Evolutionary conservation across 2,888 invertebrate species (phyloP).

Genomic region (Lasioglossum morio): DNA sequence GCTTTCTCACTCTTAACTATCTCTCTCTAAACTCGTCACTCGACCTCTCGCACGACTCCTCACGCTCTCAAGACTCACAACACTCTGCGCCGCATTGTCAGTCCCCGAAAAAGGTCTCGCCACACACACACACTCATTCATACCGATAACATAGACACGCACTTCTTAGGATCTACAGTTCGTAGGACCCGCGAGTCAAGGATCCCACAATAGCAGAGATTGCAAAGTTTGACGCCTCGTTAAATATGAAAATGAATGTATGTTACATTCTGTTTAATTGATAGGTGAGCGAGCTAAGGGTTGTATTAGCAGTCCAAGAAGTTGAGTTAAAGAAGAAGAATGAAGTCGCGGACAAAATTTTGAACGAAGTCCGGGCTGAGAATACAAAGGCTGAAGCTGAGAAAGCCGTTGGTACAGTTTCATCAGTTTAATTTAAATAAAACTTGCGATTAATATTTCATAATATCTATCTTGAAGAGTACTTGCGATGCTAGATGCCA

Average conservation of each 20-base stretch:
- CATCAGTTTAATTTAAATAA: background rate
- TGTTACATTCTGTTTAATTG: background rate
- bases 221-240: background rate
- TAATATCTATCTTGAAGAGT: background rate
- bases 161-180: too few species aligned
- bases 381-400: slow-evolving; percentile 96
- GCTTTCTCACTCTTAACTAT: too few species aligned
- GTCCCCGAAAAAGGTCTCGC: too few species aligned
- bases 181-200: too few species aligned
- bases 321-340: slow-evolving; percentile 94
- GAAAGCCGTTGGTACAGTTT: slow-evolving; percentile 89
- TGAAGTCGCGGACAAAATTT: slow-evolving; percentile 94
- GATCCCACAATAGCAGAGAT: too few species aligned
- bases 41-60: too few species aligned
- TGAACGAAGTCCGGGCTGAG: slow-evolving; percentile 94
- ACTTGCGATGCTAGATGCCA: background rate
- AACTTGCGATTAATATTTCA: background rate
- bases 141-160: too few species aligned
- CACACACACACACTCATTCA: too few species aligned
- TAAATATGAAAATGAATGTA: background rate
- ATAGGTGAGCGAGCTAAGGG: slow-evolving; percentile 92
- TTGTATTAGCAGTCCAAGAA: slow-evolving; percentile 91
- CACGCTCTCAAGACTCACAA: too few species aligned
- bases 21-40: too few species aligned
- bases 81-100: too few species aligned